Conservation (phyloP, 1,140 invertebrate genomes). For the Scylla paramamosain region DNA sequence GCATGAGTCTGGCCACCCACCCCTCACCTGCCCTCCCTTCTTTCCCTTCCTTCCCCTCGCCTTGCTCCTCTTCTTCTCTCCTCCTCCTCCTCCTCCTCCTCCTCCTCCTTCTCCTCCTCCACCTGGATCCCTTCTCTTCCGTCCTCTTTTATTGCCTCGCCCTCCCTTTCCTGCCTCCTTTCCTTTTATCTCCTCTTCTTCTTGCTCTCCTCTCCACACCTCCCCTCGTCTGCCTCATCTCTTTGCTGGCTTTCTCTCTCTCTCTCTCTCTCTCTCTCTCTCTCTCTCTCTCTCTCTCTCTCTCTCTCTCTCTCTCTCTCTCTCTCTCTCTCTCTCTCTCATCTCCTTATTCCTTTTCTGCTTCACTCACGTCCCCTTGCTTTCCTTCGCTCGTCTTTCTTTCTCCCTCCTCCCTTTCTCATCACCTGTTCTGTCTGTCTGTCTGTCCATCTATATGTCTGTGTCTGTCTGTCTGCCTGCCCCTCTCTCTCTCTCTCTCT, state of each 20-base stretch:
- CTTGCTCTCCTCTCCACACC: too few relatives aligned
- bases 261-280: too few relatives aligned
- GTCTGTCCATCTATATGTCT: neutral
- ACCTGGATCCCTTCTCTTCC: neutral
- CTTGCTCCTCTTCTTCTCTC: neutral
- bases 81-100: neutral
- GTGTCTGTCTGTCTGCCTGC: neutral
- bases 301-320: constrained; percentile 42
- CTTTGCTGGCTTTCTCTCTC: neutral
- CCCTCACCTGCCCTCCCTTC: neutral
- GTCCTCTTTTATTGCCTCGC: neutral
- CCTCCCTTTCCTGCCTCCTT: neutral
- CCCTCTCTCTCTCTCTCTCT: neutral
- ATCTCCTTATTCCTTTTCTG: too few relatives aligned
- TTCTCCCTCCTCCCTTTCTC: neutral
- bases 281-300: too few relatives aligned
- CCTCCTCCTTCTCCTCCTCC: neutral
- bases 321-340: constrained; percentile 31
- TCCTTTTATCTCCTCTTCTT: too few relatives aligned
- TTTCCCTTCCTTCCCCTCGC: neutral
- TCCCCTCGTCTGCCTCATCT: too few relatives aligned
- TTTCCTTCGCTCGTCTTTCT: neutral
- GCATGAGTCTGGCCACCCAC: neutral
- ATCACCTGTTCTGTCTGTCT: neutral
- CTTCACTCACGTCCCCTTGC: neutral